Percentiles rank a stretch among this genome's conserved stretches.
Conservation (phyloP, 1,140 invertebrate species). For the Lamellibrachia luymesi region DNA sequence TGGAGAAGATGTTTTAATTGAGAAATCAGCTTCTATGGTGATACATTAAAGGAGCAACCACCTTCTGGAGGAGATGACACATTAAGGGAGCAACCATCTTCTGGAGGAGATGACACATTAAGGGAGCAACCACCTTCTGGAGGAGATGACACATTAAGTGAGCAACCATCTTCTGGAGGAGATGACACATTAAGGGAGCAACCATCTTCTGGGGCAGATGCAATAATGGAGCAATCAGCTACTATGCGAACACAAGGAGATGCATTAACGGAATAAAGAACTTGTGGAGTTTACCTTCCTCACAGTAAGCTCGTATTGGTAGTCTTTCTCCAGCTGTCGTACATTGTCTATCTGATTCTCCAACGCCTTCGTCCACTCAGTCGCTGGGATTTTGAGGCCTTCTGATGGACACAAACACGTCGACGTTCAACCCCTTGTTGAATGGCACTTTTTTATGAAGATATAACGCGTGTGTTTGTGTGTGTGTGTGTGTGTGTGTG, state of each 20-base stretch:
- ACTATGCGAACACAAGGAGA: background rate
- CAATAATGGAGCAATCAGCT: background rate
- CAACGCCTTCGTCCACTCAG: background rate
- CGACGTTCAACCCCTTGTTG: background rate
- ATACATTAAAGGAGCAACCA: no score
- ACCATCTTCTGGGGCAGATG: background rate
- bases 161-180: background rate
- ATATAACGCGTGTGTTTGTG: background rate
- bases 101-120: no score
- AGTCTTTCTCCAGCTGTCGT: background rate
- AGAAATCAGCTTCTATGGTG: no score
- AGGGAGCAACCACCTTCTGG: no score
- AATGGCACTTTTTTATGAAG: background rate
- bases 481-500: no score
- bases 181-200: no score
- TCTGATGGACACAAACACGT: background rate
- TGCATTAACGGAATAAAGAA: background rate
- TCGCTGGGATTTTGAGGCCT: background rate
- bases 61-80: no score
- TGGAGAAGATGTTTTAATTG: no score
- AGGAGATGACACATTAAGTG: background rate
- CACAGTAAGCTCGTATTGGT: background rate
- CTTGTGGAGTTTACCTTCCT: background rate
- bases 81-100: no score
- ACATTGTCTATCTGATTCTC: background rate